Evolutionary conservation across 2,113 vertebrate species (phyloP), one percentile per base, ranked within the genome.

Genomic region (Bolborhynchus lineola): DNA sequence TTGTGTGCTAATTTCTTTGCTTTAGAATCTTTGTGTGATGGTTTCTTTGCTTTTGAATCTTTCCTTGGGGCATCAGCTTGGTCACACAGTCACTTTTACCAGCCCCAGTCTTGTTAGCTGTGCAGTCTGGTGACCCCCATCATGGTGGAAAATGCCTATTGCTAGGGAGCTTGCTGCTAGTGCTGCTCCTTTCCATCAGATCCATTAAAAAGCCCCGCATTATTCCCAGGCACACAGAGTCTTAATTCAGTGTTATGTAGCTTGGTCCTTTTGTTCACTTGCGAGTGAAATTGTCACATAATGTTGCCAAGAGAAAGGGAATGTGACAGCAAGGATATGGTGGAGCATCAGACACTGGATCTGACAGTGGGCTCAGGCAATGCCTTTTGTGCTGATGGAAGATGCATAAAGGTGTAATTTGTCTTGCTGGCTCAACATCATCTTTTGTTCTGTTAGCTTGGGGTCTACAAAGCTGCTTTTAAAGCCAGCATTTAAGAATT

Each of bases 281-380:
- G 46, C 4, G n/a, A 96, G 74, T 75, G 62, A 70, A 93, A 89
- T 88, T 87, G 92, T 77, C 91, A 91, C 77, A 67, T 94, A 92
- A 59, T 52, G 77, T 93, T 82, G 57, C 37, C 74, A 86, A 28
- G 70, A 67, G 57, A 84, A 82, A 87, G 64, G 71, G 37, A 77
- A 68, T 21, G 42, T 47, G 79, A 29, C 69, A 47, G 47, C 39
- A 64, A 0, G 1, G 29, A 39, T 28, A 44, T 11, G 49, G 49
- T n/a, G 44, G 53, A 80, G 15, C 53, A 63, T 12, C 13, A 67
- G 60, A 39, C 42, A 19, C 26, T 53, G 71, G 33, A 49, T 49
- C 25, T 46, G 53, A 41, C 0, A 3, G 20, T 35, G 33, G 17
- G 25, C 15, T 79, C 49, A 64, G 72, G 31, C 29, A 50, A 39